Evolutionary conservation across 2,888 invertebrate genomes (phyloP), one percentile per base, ranked within the genome.

Genomic region (Mythimna pallens): DNA sequence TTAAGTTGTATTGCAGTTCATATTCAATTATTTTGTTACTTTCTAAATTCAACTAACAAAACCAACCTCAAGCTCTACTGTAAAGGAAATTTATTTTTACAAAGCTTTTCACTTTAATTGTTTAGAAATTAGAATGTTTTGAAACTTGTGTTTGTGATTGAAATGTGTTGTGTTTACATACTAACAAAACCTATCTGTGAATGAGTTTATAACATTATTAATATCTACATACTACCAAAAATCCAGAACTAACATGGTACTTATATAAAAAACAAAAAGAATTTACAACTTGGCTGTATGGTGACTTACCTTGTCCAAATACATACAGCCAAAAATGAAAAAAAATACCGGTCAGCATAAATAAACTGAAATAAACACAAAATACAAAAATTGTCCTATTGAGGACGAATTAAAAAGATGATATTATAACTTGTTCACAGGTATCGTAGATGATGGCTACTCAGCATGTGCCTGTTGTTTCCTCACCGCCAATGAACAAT

Each of bases 381-480:
- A 68, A 65, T 30, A 63, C 12, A 34, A 50, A n/a, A 68, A 65
- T n/a, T 6, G 25, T 47, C 57, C 36, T 30, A 25, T 69, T 30
- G 52, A 65, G 67, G 65, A 65, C 43, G 7, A 65, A 52, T 57
- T 55, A 12, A 20, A 72, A 63, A 61, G 78, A 81, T 74, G 68
- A 75, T 74, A 74, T 88, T 74, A 74, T 88, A 88, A 90, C 90
- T 95, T 95, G 92, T 94, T 94, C 93, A 90, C 96, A 96, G 96
- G 95, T 95, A 91, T 91, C 84, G 71, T 89, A 91, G 86, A 92
- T 88, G 89, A 96, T 96, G 96, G 96, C 92, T 86, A 93, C 95
- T 89, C 94, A 94, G 90, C 88, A 92, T 90, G 93, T 93, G 91
- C 88, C 93, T 91, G 95, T 93, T 87, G 90, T 89, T 84, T 90